Evolutionary conservation across 2,888 invertebrate genomes (phyloP).

Genomic region (Acrobasis repandana): DNA sequence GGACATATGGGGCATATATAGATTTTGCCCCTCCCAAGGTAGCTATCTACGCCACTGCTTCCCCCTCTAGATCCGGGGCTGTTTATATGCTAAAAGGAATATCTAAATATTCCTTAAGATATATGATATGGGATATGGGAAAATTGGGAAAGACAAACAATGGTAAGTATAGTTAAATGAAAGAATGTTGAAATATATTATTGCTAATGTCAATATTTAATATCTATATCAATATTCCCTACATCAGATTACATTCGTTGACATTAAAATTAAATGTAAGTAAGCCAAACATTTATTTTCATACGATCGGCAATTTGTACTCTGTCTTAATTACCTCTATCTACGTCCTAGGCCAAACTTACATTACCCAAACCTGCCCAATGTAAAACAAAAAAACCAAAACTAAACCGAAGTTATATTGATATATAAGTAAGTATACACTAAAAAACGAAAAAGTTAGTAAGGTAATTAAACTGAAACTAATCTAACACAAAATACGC

Average conservation of each 20-base stretch:
- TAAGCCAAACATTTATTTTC: slow-evolving; percentile 75
- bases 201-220: slow-evolving; percentile 84
- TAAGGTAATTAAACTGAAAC: slow-evolving; percentile 73
- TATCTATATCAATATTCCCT: slow-evolving; percentile 80
- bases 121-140: background rate
- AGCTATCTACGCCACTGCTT: too few species aligned
- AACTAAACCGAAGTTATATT: slow-evolving; percentile 61
- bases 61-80: too few species aligned
- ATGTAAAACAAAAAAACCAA: slow-evolving; percentile 66
- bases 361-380: slow-evolving; percentile 83
- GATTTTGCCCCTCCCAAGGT: too few species aligned
- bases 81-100: background rate
- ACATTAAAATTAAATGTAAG: slow-evolving; percentile 79
- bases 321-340: slow-evolving; percentile 80
- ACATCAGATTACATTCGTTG: slow-evolving; percentile 84
- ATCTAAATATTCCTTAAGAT: background rate
- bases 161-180: slow-evolving; percentile 49
- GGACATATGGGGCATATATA: too few species aligned
- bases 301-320: slow-evolving; percentile 81
- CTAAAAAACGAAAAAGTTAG: slow-evolving; percentile 58
- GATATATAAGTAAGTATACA: slow-evolving; percentile 68
- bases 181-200: slow-evolving; percentile 73
- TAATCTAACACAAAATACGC: slow-evolving; percentile 73
- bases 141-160: background rate
- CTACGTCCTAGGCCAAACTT: slow-evolving; percentile 83